Evolutionary conservation across 2,113 vertebrate genomes (phyloP).

Genomic region (Mesitornis unicolor): DNA sequence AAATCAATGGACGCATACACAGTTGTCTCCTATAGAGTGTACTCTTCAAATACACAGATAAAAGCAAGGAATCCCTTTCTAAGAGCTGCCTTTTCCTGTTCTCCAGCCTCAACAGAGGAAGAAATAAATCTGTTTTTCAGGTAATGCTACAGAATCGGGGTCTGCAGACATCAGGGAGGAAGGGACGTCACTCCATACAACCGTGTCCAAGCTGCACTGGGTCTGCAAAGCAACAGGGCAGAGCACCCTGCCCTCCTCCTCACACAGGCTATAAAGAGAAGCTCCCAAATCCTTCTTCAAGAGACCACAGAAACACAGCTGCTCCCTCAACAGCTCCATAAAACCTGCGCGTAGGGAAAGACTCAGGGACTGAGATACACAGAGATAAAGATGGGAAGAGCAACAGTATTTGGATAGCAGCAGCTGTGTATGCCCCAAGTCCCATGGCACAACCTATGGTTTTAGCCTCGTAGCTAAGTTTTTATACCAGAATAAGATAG

Average conservation of each 20-base stretch:
- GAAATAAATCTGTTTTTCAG: not conserved
- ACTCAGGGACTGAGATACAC: not conserved
- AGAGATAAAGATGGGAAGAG: not conserved
- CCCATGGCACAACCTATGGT: not conserved
- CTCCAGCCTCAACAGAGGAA: not conserved
- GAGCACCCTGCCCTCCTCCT: not conserved
- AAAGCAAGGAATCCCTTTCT: not conserved
- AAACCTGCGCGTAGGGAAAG: not conserved
- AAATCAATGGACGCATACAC: not conserved
- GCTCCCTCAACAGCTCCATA: not conserved
- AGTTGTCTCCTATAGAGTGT: not conserved
- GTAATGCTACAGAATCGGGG: not conserved
- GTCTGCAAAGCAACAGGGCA: not conserved
- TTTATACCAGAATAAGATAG: fast-evolving
- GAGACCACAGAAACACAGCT: not conserved
- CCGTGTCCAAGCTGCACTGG: not conserved
- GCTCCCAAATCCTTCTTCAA: not conserved
- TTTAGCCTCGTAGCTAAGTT: not conserved
- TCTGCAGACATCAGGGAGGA: not conserved
- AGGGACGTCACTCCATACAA: not conserved
- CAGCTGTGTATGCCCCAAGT: fast-evolving
- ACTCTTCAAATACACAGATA: not conserved
- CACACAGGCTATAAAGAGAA: not conserved
- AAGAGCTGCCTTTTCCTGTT: not conserved
- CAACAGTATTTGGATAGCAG: not conserved